Base-by-base conservation (phyloP, 1,140 invertebrate genomes). In the Pygmarrhopalites habei region DNA sequence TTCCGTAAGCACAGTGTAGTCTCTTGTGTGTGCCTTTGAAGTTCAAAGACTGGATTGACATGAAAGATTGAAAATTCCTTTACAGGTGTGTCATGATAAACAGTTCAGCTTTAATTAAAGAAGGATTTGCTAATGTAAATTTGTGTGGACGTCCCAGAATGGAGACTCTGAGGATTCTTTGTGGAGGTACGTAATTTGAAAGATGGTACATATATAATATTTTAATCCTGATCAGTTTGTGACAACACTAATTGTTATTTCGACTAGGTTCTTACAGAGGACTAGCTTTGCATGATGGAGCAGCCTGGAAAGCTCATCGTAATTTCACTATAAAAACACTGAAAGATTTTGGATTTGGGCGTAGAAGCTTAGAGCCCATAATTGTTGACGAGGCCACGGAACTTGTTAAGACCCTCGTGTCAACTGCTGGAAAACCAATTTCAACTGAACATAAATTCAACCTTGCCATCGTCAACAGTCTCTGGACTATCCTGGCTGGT, bases 401-500 rank as follows among this genome's bases (percentile, higher is more conserved):
- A 5, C 52, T 64, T 21, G 30, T 61, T 0, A 44, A 25, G 17
- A 23, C 15, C 1, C 32, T 60, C 14, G 51, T 26, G 10, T 49
- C 44, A 26, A 19, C 23, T 21, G 29, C 28, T 5, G 55, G 63
- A 17, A 5, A 41, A 12, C 60, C 60, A 3, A n/a, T 68, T 4
- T 57, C 56, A 25, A 65, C 59, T 15, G 15, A 61, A 14, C 39
- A 61, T 25, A 15, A 41, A 15, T 63, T 67, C 32, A 58, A 64
- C 35, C 44, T 41, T 44, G 15, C 62, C 4, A 35, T 56, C 52
- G 12, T 64, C 3, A 64, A 67, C 28, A 46, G 44, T 0, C 46
- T 67, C 1, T 67, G 65, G 65, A 59, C 25, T 17, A 28, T 67
- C 15, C 35, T 60, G 15, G 41, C 65, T 12, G 60, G 61, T 10